Percentiles rank a stretch among this genome's conserved stretches.
phyloP scores from a whole-genome alignment of 2,888 invertebrate species.

The Merodon equestris region DNA sequence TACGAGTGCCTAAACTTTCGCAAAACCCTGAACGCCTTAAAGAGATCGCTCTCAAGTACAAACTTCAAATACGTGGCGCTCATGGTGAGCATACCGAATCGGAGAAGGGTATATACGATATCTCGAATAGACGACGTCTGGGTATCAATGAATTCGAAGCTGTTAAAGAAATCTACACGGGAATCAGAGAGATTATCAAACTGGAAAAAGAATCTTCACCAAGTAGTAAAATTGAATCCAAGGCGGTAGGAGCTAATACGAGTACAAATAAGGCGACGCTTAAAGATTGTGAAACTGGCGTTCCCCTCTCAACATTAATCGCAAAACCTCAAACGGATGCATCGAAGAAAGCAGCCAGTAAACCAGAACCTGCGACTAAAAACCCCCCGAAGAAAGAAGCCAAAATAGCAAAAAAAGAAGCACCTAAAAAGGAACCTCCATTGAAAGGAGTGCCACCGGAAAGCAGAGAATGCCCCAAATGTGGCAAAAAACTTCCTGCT shows the following conservation, averaged over 20 bases:
- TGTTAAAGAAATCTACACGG: conserved; percentile 94
- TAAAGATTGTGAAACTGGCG: too few relatives aligned
- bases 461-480: too few relatives aligned
- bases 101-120: conserved; percentile 96
- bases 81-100: conserved; percentile 98
- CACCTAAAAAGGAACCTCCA: too few relatives aligned
- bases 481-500: too few relatives aligned
- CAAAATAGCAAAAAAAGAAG: too few relatives aligned
- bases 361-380: background rate
- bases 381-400: background rate
- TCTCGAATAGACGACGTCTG: conserved; percentile 98
- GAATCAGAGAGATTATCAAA: conserved; percentile 96
- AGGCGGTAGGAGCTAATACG: too few relatives aligned
- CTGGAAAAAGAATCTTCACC: conserved; percentile 84
- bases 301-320: too few relatives aligned
- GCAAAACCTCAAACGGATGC: background rate
- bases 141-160: conserved; percentile 97
- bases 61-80: conserved; percentile 94
- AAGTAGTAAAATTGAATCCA: too few relatives aligned
- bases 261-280: too few relatives aligned
- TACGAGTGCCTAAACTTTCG: conserved; percentile 96
- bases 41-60: conserved; percentile 92
- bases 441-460: too few relatives aligned
- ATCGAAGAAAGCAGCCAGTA: background rate
- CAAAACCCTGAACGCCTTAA: conserved; percentile 93